Percentiles rank a stretch among this genome's conserved stretches.
These are phyloP conservation scores for Drusus annulatus DNA, from an alignment of 1,140 invertebrate genomes.

Conservation along the genomic window DNA sequence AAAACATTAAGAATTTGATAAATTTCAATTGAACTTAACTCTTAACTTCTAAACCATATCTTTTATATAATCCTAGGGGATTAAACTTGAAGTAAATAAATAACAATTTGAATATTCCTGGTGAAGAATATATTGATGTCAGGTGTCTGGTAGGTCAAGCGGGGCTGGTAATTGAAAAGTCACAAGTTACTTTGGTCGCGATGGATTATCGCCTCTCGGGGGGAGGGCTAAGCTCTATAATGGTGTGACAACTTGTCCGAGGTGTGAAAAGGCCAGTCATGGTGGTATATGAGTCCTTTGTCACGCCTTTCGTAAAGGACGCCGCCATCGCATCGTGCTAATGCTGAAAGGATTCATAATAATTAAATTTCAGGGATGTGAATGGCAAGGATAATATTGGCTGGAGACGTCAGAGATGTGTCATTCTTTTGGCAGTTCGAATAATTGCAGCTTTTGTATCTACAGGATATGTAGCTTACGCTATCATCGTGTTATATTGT, in stretches of 20 bases:
- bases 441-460: too few species aligned
- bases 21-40: too few species aligned
- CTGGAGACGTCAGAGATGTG: background rate
- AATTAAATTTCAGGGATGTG: conserved; percentile 20
- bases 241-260: background rate
- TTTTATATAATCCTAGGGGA: too few species aligned
- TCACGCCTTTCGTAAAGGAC: conserved; percentile 56
- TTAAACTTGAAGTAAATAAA: too few species aligned
- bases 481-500: too few species aligned
- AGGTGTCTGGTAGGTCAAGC: conserved; percentile 52
- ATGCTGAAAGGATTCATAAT: conserved; percentile 41
- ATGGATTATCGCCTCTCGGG: background rate
- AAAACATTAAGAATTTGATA: too few species aligned
- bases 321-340: conserved; percentile 43
- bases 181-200: background rate
- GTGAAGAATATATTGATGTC: conserved; percentile 29
- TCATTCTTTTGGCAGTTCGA: too few species aligned
- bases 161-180: conserved; percentile 5
- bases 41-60: too few species aligned
- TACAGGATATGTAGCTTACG: too few species aligned
- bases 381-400: background rate
- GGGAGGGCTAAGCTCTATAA: background rate
- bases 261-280: conserved; percentile 38
- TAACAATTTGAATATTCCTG: conserved; percentile 11
- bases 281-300: conserved; percentile 54